Evolutionary conservation across 1,140 invertebrate species (phyloP).

Genomic region (Diorhabda elongata): DNA sequence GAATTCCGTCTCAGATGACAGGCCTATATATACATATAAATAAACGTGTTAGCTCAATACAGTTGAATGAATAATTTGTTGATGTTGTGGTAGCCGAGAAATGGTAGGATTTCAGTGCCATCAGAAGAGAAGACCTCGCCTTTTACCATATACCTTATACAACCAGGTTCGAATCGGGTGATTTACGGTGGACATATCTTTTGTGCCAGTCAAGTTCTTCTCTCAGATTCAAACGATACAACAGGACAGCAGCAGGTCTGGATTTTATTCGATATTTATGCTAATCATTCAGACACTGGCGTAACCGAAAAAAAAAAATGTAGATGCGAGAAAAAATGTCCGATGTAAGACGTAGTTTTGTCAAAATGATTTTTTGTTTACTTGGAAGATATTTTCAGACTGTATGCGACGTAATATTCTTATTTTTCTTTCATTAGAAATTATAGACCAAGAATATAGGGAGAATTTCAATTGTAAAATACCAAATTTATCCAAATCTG

Average conservation of each 20-base stretch:
- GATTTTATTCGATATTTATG: constrained; percentile 40
- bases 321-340: no score
- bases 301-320: constrained; percentile 16
- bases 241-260: constrained; percentile 27
- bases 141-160: neutral
- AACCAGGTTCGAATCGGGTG: constrained; percentile 18
- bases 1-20: no score
- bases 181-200: constrained; percentile 36
- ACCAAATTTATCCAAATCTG: no score
- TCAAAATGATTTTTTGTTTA: no score
- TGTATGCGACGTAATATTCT: no score
- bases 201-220: constrained; percentile 37
- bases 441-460: no score
- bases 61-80: constrained; percentile 22
- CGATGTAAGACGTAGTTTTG: no score
- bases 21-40: neutral
- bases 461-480: no score
- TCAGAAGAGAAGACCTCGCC: neutral
- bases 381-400: no score
- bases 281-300: constrained; percentile 25
- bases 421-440: no score
- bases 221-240: constrained; percentile 15
- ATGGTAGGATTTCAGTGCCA: constrained; percentile 16
- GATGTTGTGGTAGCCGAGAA: constrained; percentile 16
- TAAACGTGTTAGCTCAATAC: constrained; percentile 14